Base-by-base conservation (phyloP, 2,797 vertebrate species). In the Peromyscus eremicus region DNA sequence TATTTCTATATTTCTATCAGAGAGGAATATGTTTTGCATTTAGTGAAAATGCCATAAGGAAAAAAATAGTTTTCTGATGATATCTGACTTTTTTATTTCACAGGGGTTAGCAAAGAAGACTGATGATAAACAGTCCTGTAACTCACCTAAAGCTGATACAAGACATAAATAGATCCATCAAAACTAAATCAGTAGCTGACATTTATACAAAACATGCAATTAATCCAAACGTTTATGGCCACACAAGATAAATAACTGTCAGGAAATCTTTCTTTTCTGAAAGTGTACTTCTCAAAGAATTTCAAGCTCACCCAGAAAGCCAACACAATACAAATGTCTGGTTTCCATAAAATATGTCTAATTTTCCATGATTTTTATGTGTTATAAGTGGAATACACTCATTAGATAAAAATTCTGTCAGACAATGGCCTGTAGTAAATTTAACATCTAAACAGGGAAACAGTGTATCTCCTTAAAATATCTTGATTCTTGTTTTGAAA, bases 141-240 rank as follows among this genome's bases (percentile, higher is more conserved):
- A 96, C 77, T 97, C 94, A 96, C 83, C 79, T 76, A 86, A 77
- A 97, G 89, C 75, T 97, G 77, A 85, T 34, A 96, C 77, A 89
- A 64, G 32, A 89, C 2, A 57, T 37, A 70, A 92, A 77, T 95
- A 96, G 84, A 98, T 97, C 92, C 92, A 97, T 96, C 93, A 97
- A 97, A 95, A 90, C 25, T 68, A 97, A 97, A 97, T 96, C 76
- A 94, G 87, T 92, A 90, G 71, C 90, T 98, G 97, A 96, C 92
- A 97, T 96, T 95, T 96, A 94, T 76, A 97, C 77, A 98, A 98
- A 97, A 82, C 94, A 79, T 34, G 77, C 96, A 97, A 96, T 97
- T 96, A 98, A 98, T 96, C 52, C 97, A 97, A 96, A 82, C 49
- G 43, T 90, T 93, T 94, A 87, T 60, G 57, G 83, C 76, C 95